phyloP scores from a whole-genome alignment of 1,140 invertebrate genomes.

The Solenopsis fugax region DNA sequence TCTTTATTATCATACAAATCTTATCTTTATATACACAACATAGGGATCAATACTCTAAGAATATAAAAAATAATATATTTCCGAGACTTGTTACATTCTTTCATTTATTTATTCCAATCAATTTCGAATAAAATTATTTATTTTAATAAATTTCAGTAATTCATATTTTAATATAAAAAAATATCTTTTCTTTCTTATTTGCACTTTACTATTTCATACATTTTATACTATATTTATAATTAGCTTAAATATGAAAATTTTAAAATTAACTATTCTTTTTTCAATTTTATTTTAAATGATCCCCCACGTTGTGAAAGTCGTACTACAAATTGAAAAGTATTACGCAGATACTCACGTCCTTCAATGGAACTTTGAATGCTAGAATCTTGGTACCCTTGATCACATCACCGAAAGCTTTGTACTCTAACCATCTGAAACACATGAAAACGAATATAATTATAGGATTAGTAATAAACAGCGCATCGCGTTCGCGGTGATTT shows the following conservation, averaged over 20 bases:
- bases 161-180: neutral
- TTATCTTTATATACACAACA: neutral
- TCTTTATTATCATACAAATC: too few species aligned
- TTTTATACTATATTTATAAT: neutral
- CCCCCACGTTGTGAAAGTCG: neutral
- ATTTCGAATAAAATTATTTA: neutral
- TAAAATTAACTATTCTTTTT: neutral
- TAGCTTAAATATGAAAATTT: neutral
- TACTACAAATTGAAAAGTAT: slow-evolving; percentile 3
- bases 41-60: neutral
- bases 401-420: slow-evolving; percentile 89
- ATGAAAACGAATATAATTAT: neutral
- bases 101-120: neutral
- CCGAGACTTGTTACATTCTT: neutral
- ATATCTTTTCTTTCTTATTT: neutral
- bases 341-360: slow-evolving; percentile 87
- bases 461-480: neutral
- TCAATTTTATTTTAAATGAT: slow-evolving; percentile 3
- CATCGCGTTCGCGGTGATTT: neutral
- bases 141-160: too few species aligned
- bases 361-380: slow-evolving; percentile 93
- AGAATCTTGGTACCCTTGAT: slow-evolving; percentile 91
- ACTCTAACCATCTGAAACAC: slow-evolving; percentile 90
- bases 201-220: neutral
- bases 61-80: neutral